Evolutionary conservation across 1,140 invertebrate genomes (phyloP), one percentile per base, ranked within the genome.

Genomic region (Meloidogyne exigua): DNA sequence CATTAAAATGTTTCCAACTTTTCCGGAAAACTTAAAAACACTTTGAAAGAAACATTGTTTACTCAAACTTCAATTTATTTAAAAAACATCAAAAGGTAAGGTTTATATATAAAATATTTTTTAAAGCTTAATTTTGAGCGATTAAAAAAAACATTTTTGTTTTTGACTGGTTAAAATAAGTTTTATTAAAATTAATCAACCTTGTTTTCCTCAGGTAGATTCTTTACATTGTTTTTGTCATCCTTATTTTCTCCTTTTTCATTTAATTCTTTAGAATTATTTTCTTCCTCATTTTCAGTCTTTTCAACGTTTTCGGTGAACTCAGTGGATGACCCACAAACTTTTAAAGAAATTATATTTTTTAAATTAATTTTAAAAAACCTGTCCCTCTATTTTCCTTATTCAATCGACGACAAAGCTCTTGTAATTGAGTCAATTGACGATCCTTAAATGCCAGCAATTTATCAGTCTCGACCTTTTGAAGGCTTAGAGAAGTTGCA

Each of bases 401-500:
- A 49, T 84, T 80, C n/a, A 82, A 65, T 44, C 57, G 76, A 42
- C 82, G 82, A 63, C 81, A 82, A 21, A 82, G 72, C 49, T 84
- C 74, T 57, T 82, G 82, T 11, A 82, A 80, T 68, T 82, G 82
- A n/a, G 25, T 83, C 23, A 82, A 49, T 57, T 82, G 83, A 18
- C 75, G 65, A 44, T 82, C 80, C 62, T 82, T 82, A 28, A 77
- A 28, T 67, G 73, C 49, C 75, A 66, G 18, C 18, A 26, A 49
- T 49, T 80, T 69, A 12, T 76, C 67, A 25, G n/a, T 65, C 10
- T 77, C 80, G 13, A 57, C 62, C n/a, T 78, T 82, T 69, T 74
- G 66, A 36, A 49, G 66, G 18, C 57, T 67, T 57, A 82, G 32
- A 23, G 68, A 42, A 13, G 42, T 72, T 13, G 80, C 68, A 18